Percentiles rank a stretch among this genome's conserved stretches.
Conservation (phyloP, 2,113 vertebrate genomes). For the Hassar affinis region DNA sequence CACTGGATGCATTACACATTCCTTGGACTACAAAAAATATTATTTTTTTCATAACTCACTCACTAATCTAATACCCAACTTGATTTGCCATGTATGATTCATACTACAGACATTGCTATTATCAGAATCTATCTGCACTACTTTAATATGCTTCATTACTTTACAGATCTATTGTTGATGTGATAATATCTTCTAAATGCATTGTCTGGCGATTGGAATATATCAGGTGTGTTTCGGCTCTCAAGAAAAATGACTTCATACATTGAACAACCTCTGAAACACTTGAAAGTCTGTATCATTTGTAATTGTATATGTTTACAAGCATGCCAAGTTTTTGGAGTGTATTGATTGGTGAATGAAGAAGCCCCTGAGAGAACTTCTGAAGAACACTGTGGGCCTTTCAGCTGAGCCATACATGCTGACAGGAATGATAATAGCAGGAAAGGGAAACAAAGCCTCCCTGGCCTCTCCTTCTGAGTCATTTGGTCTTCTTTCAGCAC, state of each 20-base stretch:
- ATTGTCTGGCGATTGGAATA: slow-evolving; percentile 34
- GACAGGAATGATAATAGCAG: slow-evolving; percentile 31
- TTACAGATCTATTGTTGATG: slow-evolving; percentile 19
- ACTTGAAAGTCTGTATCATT: slow-evolving; percentile 36
- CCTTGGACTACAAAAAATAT: neutral
- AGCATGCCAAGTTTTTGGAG: slow-evolving; percentile 31
- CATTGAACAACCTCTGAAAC: slow-evolving; percentile 20
- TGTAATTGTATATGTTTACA: slow-evolving; percentile 39
- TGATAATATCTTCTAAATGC: slow-evolving; percentile 28
- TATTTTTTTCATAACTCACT: neutral
- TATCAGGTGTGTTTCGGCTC: slow-evolving; percentile 18
- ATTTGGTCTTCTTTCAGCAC: slow-evolving; percentile 43
- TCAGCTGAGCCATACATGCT: slow-evolving; percentile 10
- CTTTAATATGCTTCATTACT: slow-evolving; percentile 18
- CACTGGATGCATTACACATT: neutral
- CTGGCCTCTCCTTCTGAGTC: slow-evolving; percentile 25
- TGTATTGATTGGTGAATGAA: slow-evolving; percentile 43
- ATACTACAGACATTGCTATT: neutral
- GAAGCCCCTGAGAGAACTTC: slow-evolving; percentile 7
- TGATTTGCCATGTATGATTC: neutral
- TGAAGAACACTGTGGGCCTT: slow-evolving; percentile 14
- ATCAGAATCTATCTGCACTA: neutral
- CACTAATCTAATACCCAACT: neutral
- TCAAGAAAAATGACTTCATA: slow-evolving; percentile 8
- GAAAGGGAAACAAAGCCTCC: slow-evolving; percentile 2